Evolutionary conservation across 2,113 vertebrate species (phyloP).

Genomic region (Pachyramphus minor): DNA sequence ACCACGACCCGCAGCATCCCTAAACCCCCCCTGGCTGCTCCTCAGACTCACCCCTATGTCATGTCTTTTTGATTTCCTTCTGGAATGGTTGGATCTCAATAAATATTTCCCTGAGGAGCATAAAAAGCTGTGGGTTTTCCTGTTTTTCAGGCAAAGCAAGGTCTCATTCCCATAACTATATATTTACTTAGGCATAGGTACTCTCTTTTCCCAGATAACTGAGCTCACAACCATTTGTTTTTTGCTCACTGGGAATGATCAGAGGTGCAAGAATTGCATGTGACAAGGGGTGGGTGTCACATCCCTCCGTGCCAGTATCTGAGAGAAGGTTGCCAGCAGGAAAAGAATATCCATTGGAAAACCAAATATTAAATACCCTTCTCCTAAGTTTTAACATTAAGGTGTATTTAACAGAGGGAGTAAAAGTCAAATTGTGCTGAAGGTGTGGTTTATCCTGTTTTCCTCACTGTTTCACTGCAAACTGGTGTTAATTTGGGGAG

Average conservation of each 20-base stretch:
- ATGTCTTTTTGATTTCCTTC: background rate
- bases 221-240: background rate
- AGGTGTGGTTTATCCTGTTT: background rate
- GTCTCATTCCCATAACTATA: background rate
- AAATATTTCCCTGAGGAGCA: background rate
- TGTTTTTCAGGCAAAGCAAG: background rate
- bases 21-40: fast-evolving
- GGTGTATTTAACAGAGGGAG: background rate
- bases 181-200: background rate
- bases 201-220: background rate
- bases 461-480: background rate
- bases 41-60: too few species aligned
- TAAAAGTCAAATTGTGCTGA: background rate
- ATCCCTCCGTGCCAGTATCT: fast-evolving
- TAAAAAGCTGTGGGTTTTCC: fast-evolving
- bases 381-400: background rate
- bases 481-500: fast-evolving
- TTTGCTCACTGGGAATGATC: background rate
- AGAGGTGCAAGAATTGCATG: fast-evolving
- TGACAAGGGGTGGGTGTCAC: too few species aligned
- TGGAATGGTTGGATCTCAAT: background rate
- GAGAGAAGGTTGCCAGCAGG: background rate
- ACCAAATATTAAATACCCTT: background rate
- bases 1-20: fast-evolving
- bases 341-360: background rate